A percentile compares a stretch with the other conserved stretches of the same genome.
Evolutionary conservation across 2,888 invertebrate species (phyloP).

Genomic region (Anthophora plumipes): DNA sequence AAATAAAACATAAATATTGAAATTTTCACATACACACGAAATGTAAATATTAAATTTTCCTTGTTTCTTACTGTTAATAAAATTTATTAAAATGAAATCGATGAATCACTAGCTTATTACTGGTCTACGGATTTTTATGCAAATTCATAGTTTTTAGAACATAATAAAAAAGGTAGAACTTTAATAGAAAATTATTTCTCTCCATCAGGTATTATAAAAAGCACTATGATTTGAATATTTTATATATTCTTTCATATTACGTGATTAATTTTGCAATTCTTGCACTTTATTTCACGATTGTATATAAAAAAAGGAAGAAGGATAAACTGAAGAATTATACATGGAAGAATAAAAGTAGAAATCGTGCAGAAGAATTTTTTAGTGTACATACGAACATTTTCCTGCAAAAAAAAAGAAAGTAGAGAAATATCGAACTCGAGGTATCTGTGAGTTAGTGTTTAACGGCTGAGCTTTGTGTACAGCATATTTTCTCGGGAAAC

Average conservation of each 20-base stretch:
- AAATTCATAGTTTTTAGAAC: no score
- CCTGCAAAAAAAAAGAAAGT: no score
- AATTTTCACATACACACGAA: not conserved
- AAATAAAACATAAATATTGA: slow-evolving; percentile 2
- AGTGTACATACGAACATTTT: no score
- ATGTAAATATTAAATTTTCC: slow-evolving; percentile 2
- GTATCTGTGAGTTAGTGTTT: not conserved
- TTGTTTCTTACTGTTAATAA: not conserved
- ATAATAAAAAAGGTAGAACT: no score
- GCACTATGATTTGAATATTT: no score
- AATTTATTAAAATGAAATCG: not conserved
- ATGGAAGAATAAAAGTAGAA: not conserved
- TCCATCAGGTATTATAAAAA: no score
- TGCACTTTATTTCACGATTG: no score
- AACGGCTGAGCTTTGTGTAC: not conserved
- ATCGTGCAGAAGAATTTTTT: no score
- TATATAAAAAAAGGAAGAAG: not conserved
- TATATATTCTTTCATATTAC: no score
- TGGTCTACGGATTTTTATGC: not conserved
- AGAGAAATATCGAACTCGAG: not conserved
- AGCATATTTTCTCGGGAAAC: not conserved
- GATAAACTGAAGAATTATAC: not conserved
- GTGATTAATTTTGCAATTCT: no score
- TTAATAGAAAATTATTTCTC: no score
- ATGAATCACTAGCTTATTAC: not conserved